phyloP scores from a whole-genome alignment of 2,888 invertebrate genomes.

The Philhelius pedissequus region DNA sequence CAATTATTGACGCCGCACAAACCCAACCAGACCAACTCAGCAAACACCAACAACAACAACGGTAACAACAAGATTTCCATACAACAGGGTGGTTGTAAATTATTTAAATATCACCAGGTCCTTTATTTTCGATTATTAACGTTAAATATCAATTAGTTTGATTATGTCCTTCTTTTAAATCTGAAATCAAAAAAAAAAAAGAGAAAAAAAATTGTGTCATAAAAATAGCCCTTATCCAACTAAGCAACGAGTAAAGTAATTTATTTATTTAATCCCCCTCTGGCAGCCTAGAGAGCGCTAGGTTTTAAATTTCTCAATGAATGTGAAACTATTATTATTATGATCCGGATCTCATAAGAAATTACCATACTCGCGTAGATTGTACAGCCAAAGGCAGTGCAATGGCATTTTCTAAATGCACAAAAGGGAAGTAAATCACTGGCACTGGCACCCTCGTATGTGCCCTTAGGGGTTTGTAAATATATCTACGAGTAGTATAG shows the following conservation, averaged over 20 bases:
- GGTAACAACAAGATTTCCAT: constrained; percentile 59
- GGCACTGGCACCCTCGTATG: constrained; percentile 19
- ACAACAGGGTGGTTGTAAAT: constrained; percentile 56
- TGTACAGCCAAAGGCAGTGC: constrained; percentile 26
- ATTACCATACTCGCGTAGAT: constrained; percentile 51
- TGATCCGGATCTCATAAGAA: constrained; percentile 64
- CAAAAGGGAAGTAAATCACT: constrained; percentile 55
- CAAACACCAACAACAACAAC: constrained; percentile 21
- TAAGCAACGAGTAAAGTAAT: constrained; percentile 1
- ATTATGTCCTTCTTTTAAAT: constrained; percentile 7
- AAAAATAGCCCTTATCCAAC: constrained; percentile 2
- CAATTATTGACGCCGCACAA: constrained; percentile 27
- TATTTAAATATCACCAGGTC: constrained; percentile 57
- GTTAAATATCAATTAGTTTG: constrained; percentile 61
- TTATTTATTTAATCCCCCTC: constrained; percentile 7
- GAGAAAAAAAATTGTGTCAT: neutral
- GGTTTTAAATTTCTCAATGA: constrained; percentile 53
- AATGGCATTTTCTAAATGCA: constrained; percentile 63
- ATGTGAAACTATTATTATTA: constrained; percentile 58
- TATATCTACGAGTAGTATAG: too few relatives aligned
- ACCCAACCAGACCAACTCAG: constrained; percentile 32
- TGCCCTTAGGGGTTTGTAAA: constrained; percentile 40
- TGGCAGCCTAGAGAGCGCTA: neutral
- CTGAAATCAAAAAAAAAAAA: constrained; percentile 32
- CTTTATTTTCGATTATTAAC: constrained; percentile 57